These are phyloP conservation scores for Festucalex cinctus DNA, from an alignment of 2,113 vertebrate species.

Conservation along the genomic window DNA sequence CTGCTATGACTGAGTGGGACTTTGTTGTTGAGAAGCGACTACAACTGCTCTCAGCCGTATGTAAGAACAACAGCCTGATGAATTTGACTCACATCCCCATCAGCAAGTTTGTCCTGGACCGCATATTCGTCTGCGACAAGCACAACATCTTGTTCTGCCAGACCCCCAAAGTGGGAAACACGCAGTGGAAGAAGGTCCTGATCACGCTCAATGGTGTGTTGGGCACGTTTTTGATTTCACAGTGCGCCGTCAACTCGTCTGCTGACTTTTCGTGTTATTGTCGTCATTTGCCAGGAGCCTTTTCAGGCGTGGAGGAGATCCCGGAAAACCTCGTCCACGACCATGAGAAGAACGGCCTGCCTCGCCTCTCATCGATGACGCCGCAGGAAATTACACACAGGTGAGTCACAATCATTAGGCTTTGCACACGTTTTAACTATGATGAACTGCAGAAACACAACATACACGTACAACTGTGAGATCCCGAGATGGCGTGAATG, in stretches of 20 bases:
- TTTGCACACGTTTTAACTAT: too few relatives aligned
- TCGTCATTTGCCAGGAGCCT: slow-evolving; percentile 74
- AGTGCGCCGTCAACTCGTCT: not conserved
- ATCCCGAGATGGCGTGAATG: too few relatives aligned
- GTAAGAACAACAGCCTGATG: slow-evolving; percentile 78
- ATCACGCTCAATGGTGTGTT: slow-evolving; percentile 91
- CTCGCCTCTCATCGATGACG: slow-evolving; percentile 87
- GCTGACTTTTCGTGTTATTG: not conserved
- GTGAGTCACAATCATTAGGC: slow-evolving; percentile 46
- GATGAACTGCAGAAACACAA: too few relatives aligned
- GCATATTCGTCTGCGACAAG: slow-evolving; percentile 97
- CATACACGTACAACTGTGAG: too few relatives aligned
- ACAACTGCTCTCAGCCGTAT: slow-evolving; percentile 79
- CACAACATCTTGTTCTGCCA: slow-evolving; percentile 98
- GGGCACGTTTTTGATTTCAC: not conserved
- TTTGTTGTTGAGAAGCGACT: slow-evolving; percentile 75
- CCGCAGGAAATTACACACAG: slow-evolving; percentile 81
- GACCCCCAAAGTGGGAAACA: slow-evolving; percentile 98
- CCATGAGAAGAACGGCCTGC: slow-evolving; percentile 93
- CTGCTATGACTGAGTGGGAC: slow-evolving; percentile 64
- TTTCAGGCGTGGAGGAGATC: slow-evolving; percentile 87
- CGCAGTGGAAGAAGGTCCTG: slow-evolving; percentile 99
- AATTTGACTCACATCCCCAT: slow-evolving; percentile 85
- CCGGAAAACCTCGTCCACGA: slow-evolving; percentile 92
- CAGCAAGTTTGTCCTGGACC: slow-evolving; percentile 92